Percentiles rank a stretch among this genome's conserved stretches.
Conservation (phyloP, 2,797 vertebrate species). For the Acestrorhynchus altus region DNA sequence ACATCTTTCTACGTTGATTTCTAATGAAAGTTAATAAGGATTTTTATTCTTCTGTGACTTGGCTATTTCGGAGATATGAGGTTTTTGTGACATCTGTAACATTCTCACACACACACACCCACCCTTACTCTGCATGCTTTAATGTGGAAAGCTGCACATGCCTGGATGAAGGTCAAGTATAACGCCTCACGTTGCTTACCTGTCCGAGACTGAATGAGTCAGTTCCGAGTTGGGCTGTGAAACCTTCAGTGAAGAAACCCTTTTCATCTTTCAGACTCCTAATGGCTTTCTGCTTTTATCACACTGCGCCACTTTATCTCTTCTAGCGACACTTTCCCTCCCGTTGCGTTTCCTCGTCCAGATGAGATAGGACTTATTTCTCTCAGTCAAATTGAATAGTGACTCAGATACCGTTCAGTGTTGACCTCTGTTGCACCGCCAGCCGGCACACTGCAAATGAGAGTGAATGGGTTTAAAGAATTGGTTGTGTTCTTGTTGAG, state of each 20-base stretch:
- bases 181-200: neutral
- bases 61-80: too few species aligned
- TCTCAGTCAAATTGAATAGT: slow-evolving; percentile 22
- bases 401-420: slow-evolving; percentile 26
- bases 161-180: neutral
- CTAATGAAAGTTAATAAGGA: too few species aligned
- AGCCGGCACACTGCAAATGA: slow-evolving; percentile 53
- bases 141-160: neutral
- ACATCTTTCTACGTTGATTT: too few species aligned
- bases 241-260: neutral
- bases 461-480: neutral
- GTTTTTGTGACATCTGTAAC: too few species aligned
- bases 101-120: too few species aligned
- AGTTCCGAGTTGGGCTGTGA: neutral
- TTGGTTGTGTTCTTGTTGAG: slow-evolving; percentile 1
- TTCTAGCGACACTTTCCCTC: neutral
- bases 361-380: slow-evolving; percentile 13
- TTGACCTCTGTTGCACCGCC: slow-evolving; percentile 54
- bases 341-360: neutral
- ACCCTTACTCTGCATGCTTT: neutral
- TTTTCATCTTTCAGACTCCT: neutral
- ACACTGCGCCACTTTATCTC: neutral
- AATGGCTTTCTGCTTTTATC: neutral
- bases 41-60: too few species aligned
- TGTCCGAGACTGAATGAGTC: neutral